A percentile compares a stretch with the other conserved stretches of the same genome.
These are phyloP conservation scores for Notocelia uddmanniana DNA, from an alignment of 2,888 invertebrate genomes.

Conservation along the genomic window DNA sequence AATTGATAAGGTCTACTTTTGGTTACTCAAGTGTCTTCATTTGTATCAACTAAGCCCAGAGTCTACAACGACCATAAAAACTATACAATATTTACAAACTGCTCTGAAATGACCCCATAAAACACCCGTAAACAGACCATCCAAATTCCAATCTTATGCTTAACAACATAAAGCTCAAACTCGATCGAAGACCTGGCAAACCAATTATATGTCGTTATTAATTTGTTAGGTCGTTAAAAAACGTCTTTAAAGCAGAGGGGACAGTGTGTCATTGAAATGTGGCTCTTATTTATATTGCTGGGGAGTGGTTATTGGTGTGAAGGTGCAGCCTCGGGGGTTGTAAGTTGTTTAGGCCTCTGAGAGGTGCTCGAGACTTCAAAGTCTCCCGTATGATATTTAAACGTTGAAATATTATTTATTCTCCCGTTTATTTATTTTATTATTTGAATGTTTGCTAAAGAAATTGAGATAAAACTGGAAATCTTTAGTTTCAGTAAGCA, in stretches of 20 bases:
- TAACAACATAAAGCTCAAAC: slow-evolving; percentile 5
- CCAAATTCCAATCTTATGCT: neutral
- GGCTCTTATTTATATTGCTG: neutral
- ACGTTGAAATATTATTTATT: slow-evolving; percentile 29
- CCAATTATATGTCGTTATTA: slow-evolving; percentile 47
- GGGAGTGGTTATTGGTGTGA: neutral
- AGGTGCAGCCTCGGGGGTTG: slow-evolving; percentile 12
- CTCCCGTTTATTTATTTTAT: slow-evolving; percentile 9
- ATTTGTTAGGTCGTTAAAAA: slow-evolving; percentile 48
- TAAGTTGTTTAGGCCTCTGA: slow-evolving; percentile 31
- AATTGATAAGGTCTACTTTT: neutral
- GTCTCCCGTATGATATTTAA: slow-evolving; percentile 10
- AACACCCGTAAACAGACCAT: neutral
- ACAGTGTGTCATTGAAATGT: neutral
- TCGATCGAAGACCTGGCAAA: neutral
- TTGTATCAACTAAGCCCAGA: neutral
- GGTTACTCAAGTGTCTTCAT: neutral
- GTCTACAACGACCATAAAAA: slow-evolving; percentile 25
- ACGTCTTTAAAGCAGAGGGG: slow-evolving; percentile 40
- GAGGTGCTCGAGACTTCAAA: slow-evolving; percentile 44
- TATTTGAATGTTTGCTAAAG: slow-evolving; percentile 19
- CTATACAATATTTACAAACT: slow-evolving; percentile 42
- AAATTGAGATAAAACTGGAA: neutral
- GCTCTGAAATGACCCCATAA: slow-evolving; percentile 36
- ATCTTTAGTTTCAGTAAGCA: too few relatives aligned